Evolutionary conservation across 2,888 invertebrate genomes (phyloP).

Genomic region (Trachelus tabidus): DNA sequence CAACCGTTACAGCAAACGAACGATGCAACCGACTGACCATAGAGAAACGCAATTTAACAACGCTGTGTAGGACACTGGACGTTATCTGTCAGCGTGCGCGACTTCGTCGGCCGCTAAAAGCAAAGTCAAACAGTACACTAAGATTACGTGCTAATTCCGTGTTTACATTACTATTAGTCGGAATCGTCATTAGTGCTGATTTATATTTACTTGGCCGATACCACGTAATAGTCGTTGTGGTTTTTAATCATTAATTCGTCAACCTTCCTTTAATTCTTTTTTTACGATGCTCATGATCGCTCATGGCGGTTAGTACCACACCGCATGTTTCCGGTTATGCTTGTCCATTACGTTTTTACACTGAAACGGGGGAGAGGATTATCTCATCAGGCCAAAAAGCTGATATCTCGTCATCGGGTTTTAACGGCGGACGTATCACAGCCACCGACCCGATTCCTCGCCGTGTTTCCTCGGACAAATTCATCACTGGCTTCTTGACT

Average conservation of each 20-base stretch:
- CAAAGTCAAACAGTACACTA: neutral
- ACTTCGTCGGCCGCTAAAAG: neutral
- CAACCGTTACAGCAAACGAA: constrained; percentile 5
- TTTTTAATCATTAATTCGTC: neutral
- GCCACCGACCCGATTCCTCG: neutral
- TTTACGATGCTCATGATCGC: neutral
- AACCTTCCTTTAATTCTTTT: neutral
- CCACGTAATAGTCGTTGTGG: neutral
- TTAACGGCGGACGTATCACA: neutral
- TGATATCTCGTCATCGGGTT: neutral
- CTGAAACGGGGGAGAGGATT: neutral
- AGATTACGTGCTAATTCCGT: neutral
- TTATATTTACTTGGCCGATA: neutral
- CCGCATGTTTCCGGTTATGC: neutral
- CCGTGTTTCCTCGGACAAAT: neutral
- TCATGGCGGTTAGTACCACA: neutral
- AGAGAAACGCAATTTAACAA: neutral
- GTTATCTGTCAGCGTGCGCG: neutral
- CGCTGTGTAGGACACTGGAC: neutral
- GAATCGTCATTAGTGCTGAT: neutral
- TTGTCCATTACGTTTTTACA: neutral
- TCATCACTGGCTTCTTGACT: neutral
- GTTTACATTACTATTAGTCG: neutral
- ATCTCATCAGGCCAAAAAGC: neutral
- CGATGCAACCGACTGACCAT: neutral